These are phyloP conservation scores for Sciaenops ocellatus DNA, from an alignment of 2,797 vertebrate species.

Conservation along the genomic window DNA sequence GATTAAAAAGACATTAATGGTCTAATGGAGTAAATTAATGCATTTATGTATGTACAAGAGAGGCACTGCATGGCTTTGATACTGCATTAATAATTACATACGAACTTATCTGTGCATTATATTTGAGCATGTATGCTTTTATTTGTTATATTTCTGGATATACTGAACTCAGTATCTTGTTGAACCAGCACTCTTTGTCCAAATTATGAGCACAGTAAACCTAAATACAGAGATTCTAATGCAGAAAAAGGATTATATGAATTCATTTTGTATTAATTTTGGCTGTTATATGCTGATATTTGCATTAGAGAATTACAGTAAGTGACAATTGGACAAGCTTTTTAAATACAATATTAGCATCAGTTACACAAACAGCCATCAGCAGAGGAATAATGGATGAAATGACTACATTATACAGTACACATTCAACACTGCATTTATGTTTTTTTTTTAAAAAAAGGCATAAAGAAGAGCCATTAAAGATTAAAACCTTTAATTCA, in stretches of 20 bases:
- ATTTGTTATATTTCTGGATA: background rate
- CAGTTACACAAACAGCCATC: slow-evolving; percentile 12
- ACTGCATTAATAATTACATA: slow-evolving; percentile 23
- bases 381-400: slow-evolving; percentile 3
- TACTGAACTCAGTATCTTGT: background rate
- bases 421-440: background rate
- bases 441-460: slow-evolving; percentile 12
- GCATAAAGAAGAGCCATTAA: slow-evolving; percentile 23
- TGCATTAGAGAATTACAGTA: background rate
- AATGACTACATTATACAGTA: slow-evolving; percentile 8
- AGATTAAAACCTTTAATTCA: slow-evolving; percentile 25
- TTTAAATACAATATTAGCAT: background rate
- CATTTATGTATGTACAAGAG: slow-evolving; percentile 37
- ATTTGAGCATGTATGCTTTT: background rate
- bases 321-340: background rate
- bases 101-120: slow-evolving; percentile 12
- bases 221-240: background rate
- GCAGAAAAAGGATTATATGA: too few relatives aligned
- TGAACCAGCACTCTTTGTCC: background rate
- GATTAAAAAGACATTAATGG: slow-evolving; percentile 53
- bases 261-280: background rate
- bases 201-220: background rate
- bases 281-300: background rate
- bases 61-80: slow-evolving; percentile 16
- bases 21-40: slow-evolving; percentile 30